Evolutionary conservation across 2,888 invertebrate genomes (phyloP), one percentile per base, ranked within the genome.

Genomic region (Hypercompe scribonia): DNA sequence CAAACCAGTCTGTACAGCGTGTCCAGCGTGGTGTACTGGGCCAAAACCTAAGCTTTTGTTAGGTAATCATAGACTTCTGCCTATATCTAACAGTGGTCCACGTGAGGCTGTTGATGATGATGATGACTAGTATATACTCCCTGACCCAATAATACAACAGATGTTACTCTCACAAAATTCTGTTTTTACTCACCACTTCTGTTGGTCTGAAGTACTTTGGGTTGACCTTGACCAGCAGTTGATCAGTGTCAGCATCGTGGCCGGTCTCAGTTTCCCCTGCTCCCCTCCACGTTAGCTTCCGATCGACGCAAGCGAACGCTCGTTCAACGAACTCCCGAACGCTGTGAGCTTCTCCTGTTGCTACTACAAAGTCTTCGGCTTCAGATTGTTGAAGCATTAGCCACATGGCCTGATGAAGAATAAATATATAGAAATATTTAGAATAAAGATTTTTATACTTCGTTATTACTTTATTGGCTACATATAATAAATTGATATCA

Each of bases 331-430:
- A 99, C 93, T 99, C 99, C 21, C 98, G 96, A 0, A 99, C 99
- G 91, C 98, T 99, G 93, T 99, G 99, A 24, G 98, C 97, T 91
- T 99, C 98, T 0, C 99, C 99, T 0, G 99, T 99, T 10, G 99
- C 99, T 84, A 99, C 99, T 10, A 99, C 99, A 96, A 98, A 99
- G 95, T 99, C 99, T 70, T 99, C 98, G 0, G 99, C 98, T 54
- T 95, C 92, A 0, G 98, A 97, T 89, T 98, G 98, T 91, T 99
- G 99, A 28, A 99, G 96, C 99, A 99, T 99, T 91, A 99, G 94
- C 99, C 99, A 99, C 99, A 99, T 99, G 0, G 99, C 99, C 98
- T 98, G 89, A 0, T 24, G 63, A 54, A 31, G 18, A 28, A 81
- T 77, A 58, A 36, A 21, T 21, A 13, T 21, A 15, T 58, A 46